These are phyloP conservation scores for Papilio glaucus DNA, from an alignment of 1,140 invertebrate species.

Conservation along the genomic window DNA sequence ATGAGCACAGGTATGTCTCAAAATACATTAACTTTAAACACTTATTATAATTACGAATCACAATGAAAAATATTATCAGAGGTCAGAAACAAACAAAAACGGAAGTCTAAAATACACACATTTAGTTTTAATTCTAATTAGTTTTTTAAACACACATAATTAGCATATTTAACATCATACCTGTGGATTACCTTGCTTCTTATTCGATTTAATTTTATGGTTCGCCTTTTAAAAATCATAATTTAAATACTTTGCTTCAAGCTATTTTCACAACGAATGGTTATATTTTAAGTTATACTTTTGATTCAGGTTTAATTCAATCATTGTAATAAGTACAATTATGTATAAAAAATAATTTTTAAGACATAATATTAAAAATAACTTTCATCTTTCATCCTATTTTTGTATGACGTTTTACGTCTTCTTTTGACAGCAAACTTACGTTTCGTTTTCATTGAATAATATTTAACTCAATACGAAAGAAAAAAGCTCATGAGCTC, in stretches of 20 bases:
- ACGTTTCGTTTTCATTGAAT: slow-evolving; percentile 5
- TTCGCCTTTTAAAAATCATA: slow-evolving; percentile 79
- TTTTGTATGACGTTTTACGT: slow-evolving; percentile 64
- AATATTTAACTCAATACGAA: too few relatives aligned
- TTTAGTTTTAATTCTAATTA: slow-evolving; percentile 29
- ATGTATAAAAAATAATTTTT: slow-evolving; percentile 56
- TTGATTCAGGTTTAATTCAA: slow-evolving; percentile 48
- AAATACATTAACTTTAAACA: slow-evolving; percentile 2
- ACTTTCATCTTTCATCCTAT: slow-evolving; percentile 80
- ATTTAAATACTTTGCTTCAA: slow-evolving; percentile 70
- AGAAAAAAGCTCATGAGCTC: too few relatives aligned
- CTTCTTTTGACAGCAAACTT: slow-evolving; percentile 32
- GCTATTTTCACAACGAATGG: slow-evolving; percentile 53
- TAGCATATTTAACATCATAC: slow-evolving; percentile 51
- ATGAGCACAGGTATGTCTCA: neutral
- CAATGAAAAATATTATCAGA: slow-evolving; percentile 5
- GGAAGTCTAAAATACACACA: slow-evolving; percentile 15
- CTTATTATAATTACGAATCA: neutral
- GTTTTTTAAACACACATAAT: slow-evolving; percentile 38
- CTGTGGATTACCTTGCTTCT: slow-evolving; percentile 72
- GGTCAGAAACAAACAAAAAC: slow-evolving; percentile 25
- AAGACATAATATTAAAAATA: slow-evolving; percentile 77
- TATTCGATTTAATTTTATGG: slow-evolving; percentile 73
- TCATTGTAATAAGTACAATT: slow-evolving; percentile 55
- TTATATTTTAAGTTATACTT: slow-evolving; percentile 50